Evolutionary conservation across 2,113 vertebrate genomes (phyloP).

Genomic region (Asarcornis scutulata): DNA sequence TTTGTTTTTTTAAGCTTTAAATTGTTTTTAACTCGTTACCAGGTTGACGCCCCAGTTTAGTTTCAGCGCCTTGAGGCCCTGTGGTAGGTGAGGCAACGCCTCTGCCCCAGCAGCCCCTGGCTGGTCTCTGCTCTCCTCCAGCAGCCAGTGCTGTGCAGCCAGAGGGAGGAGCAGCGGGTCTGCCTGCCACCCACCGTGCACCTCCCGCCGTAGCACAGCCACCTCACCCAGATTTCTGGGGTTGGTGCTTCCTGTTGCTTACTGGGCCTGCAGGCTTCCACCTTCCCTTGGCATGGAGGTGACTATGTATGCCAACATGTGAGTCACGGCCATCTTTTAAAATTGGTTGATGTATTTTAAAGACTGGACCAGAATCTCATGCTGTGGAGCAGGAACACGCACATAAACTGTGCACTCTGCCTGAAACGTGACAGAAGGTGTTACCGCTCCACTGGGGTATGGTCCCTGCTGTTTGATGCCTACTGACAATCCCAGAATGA

Average conservation of each 20-base stretch:
- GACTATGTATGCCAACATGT: not conserved
- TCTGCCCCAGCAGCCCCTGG: not conserved
- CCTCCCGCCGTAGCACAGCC: not conserved
- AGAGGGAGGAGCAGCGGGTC: not conserved
- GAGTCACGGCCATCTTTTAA: not conserved
- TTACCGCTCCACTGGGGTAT: rapidly evolving
- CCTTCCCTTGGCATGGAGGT: not conserved
- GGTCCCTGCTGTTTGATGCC: not conserved
- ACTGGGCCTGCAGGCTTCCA: not conserved
- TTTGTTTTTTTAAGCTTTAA: not conserved
- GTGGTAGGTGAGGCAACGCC: not conserved
- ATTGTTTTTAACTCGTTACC: slow-evolving; percentile 6
- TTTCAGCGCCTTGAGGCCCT: not conserved
- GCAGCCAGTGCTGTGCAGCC: not conserved
- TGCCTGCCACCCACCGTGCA: not conserved
- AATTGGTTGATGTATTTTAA: not conserved
- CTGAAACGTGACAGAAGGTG: rapidly evolving
- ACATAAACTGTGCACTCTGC: not conserved
- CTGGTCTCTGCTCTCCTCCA: slow-evolving; percentile 31
- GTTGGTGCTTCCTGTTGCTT: not conserved
- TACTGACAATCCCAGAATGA: not conserved
- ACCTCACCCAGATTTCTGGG: not conserved
- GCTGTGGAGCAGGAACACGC: rapidly evolving
- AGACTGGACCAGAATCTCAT: not conserved
- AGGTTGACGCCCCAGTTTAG: not conserved